A percentile compares a stretch with the other conserved stretches of the same genome.
phyloP scores from a whole-genome alignment of 92 coral and sea anemone genomes.

The Umimayanthus chanpuru region DNA sequence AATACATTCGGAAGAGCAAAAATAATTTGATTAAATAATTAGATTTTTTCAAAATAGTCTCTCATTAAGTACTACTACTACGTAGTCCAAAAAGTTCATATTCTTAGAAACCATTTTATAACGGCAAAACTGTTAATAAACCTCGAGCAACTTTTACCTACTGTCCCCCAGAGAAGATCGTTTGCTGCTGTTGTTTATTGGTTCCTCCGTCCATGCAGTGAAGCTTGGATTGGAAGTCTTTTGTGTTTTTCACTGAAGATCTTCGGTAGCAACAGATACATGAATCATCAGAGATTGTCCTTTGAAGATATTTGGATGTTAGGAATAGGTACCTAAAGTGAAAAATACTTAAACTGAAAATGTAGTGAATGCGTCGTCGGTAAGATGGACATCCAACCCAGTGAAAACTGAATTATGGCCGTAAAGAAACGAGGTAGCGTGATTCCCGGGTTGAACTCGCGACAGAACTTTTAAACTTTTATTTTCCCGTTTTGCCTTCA shows the following conservation, averaged over 20 bases:
- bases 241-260: slow-evolving; percentile 23
- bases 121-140: background rate
- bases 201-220: background rate
- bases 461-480: background rate
- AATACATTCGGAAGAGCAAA: too few species aligned
- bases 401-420: slow-evolving; percentile 63
- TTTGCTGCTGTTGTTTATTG: background rate
- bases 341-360: background rate
- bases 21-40: too few species aligned
- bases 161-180: background rate
- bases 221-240: slow-evolving; percentile 36
- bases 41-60: background rate
- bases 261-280: slow-evolving; percentile 38
- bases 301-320: background rate
- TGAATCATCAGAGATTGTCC: background rate
- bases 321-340: slow-evolving; percentile 9
- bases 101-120: too few species aligned
- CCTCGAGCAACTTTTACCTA: background rate
- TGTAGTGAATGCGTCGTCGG: background rate
- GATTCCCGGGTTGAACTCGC: background rate
- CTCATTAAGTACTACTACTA: background rate
- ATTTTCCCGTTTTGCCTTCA: background rate
- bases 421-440: slow-evolving; percentile 82
- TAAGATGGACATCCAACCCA: too few species aligned
- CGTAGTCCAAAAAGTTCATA: background rate